Evolutionary conservation across 30 jellyfish, hydroid and myxozoan genomes (phyloP), one percentile per base, ranked within the genome.

Genomic region (Cassiopea xamachana): DNA sequence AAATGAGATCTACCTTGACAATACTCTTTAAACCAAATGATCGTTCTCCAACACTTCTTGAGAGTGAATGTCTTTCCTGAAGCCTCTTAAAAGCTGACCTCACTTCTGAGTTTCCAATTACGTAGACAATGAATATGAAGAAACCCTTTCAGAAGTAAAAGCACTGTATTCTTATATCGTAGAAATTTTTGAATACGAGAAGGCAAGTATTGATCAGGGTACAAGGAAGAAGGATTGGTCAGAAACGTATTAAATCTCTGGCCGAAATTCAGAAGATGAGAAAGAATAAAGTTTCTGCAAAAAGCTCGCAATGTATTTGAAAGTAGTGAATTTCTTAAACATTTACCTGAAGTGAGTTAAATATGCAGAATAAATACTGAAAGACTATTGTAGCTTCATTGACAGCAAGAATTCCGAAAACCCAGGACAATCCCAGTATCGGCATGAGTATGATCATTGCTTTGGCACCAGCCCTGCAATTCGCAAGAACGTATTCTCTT

Each of bases 401-500:
- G 8, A 96, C 97, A 6, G 99, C 98, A 39, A 91, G 82, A 60
- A 96, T 89, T n/a, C 99, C 99, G 75, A 96, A 81, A 5, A 92
- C 45, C 99, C 99, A 96, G 1, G 99, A 87, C 70, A 92, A 72
- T 1, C 99, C 99, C 48, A 96, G 96, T 9, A 96, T 92, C 17
- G 99, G 99, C 94, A 92, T 76, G 48, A 96, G 85, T 14, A 91
- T 96, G 14, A 86, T 86, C 97, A 96, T 92, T 43, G 97, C 99
- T 85, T 96, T 96, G 7, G 91, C 90, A 44, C 96, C 97, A 80
- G 98, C 96, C 81, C 99, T 96, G 73, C 49, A 71, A 62, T 62
- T 51, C 9, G 9, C 4, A 2, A 51, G 9, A 51, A 51, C 4
- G 9, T 51, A 4, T 51, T 51, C 64, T 2, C 64, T 51, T 9